phyloP scores from a whole-genome alignment of 2,888 invertebrate species.

The Yponomeuta sedellus region DNA sequence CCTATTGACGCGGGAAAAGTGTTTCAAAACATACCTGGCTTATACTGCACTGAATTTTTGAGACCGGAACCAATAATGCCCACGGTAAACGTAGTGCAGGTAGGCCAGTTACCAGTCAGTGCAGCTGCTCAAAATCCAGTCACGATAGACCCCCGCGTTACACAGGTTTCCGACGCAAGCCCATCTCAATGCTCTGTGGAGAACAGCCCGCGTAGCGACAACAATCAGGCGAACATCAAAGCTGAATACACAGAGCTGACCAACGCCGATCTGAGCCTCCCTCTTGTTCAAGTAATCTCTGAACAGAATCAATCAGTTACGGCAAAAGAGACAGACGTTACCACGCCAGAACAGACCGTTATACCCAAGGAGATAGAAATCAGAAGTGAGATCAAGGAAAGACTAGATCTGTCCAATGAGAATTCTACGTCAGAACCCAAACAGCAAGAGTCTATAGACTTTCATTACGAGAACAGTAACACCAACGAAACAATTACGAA shows the following conservation, averaged over 20 bases:
- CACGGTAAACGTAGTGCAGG: conserved; percentile 78
- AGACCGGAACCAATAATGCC: conserved; percentile 59
- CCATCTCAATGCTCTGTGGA: conserved; percentile 63
- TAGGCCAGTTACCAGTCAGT: conserved; percentile 67
- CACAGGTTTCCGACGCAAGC: conserved; percentile 62
- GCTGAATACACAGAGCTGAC: conserved; percentile 69
- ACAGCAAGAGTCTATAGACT: conserved; percentile 34
- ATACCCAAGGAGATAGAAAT: conserved; percentile 46
- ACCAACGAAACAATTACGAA: conserved; percentile 23
- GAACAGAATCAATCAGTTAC: conserved; percentile 40
- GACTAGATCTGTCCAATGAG: conserved; percentile 2
- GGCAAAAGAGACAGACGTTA: conserved; percentile 29
- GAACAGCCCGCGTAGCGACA: conserved; percentile 51
- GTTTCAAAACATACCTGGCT: conserved; percentile 72
- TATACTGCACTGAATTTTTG: conserved; percentile 77
- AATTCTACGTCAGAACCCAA: not conserved
- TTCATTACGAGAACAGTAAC: conserved; percentile 29
- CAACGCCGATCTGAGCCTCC: conserved; percentile 57
- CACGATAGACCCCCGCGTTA: conserved; percentile 65
- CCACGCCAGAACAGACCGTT: conserved; percentile 32
- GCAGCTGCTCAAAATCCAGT: conserved; percentile 66
- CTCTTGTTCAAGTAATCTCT: conserved; percentile 51
- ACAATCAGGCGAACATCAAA: conserved; percentile 46
- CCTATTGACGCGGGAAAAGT: conserved; percentile 25
- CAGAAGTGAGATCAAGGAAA: conserved; percentile 34